These are phyloP conservation scores for Pagetopsis macropterus DNA, from an alignment of 2,797 vertebrate species.

Conservation along the genomic window DNA sequence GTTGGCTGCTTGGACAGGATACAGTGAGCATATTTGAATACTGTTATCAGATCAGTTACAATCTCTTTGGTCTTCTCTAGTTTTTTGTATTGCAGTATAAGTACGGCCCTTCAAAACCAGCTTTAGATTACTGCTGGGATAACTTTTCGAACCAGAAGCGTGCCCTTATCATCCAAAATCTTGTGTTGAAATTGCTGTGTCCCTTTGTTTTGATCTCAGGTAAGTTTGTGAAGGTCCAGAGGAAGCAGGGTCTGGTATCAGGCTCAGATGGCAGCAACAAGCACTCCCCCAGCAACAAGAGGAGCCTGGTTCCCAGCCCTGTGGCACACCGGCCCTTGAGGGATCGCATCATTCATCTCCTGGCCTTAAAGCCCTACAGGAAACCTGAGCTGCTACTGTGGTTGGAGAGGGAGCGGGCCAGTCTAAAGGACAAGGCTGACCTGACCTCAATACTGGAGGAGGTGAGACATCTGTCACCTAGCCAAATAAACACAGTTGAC, in stretches of 20 bases:
- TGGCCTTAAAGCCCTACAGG: slow-evolving; percentile 82
- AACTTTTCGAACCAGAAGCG: slow-evolving; percentile 27
- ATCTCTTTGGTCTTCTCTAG: slow-evolving; percentile 39
- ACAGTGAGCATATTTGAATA: slow-evolving; percentile 49
- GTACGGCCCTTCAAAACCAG: slow-evolving; percentile 13
- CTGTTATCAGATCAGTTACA: slow-evolving; percentile 59
- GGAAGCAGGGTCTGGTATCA: slow-evolving; percentile 71
- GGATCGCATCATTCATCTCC: slow-evolving; percentile 83
- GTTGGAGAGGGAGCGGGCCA: slow-evolving; percentile 79
- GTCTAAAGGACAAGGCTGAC: slow-evolving; percentile 82
- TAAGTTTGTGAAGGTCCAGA: slow-evolving; percentile 82
- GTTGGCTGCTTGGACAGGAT: slow-evolving; percentile 55
- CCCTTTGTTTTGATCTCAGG: slow-evolving; percentile 71
- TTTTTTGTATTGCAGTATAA: slow-evolving; percentile 29
- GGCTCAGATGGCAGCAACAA: slow-evolving; percentile 75
- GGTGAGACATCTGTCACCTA: slow-evolving; percentile 73
- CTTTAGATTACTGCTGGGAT: slow-evolving; percentile 37
- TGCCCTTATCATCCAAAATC: slow-evolving; percentile 15
- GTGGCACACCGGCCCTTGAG: slow-evolving; percentile 80
- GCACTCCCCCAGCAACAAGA: slow-evolving; percentile 83
- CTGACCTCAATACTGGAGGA: slow-evolving; percentile 81
- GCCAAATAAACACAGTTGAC: slow-evolving; percentile 20
- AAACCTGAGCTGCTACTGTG: slow-evolving; percentile 85
- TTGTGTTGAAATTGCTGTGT: slow-evolving; percentile 29
- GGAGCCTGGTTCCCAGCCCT: slow-evolving; percentile 69